A percentile compares a stretch with the other conserved stretches of the same genome.
Evolutionary conservation across 2,888 invertebrate species (phyloP).

Genomic region (Andrena praecox): DNA sequence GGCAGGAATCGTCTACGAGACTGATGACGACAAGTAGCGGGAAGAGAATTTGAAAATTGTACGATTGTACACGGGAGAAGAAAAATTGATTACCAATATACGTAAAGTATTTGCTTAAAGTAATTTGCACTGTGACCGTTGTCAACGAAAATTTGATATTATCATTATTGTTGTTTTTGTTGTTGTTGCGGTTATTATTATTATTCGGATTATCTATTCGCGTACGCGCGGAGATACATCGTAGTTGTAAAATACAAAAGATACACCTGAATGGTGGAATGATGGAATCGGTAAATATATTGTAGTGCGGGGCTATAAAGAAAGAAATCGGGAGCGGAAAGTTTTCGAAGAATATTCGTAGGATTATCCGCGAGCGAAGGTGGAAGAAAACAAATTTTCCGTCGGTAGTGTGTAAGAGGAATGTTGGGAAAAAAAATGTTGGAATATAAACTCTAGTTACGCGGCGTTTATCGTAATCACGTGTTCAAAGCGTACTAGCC

Average conservation of each 20-base stretch:
- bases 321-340: constrained; percentile 3
- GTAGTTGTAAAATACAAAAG: constrained; percentile 28
- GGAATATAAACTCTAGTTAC: constrained; percentile 62
- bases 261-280: constrained; percentile 16
- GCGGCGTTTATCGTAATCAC: constrained; percentile 78
- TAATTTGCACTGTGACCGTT: constrained; percentile 79
- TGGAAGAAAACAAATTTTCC: constrained; percentile 75
- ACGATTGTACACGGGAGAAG: neutral
- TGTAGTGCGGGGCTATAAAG: constrained; percentile 21
- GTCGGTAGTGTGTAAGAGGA: constrained; percentile 58
- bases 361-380: constrained; percentile 58
- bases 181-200: no score
- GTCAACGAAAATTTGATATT: constrained; percentile 72
- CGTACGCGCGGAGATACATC: constrained; percentile 20
- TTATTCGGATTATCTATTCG: constrained; percentile 55
- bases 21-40: neutral
- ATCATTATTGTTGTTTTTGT: constrained; percentile 35
- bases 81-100: constrained; percentile 54
- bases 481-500: constrained; percentile 73
- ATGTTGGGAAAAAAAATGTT: constrained; percentile 54
- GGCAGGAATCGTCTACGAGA: neutral
- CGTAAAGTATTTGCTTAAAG: constrained; percentile 49
- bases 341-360: constrained; percentile 62
- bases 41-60: neutral
- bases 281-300: constrained; percentile 42